A percentile compares a stretch with the other conserved stretches of the same genome.
Evolutionary conservation across 2,888 invertebrate genomes (phyloP).

Genomic region (Drosophila kuntzei): DNA sequence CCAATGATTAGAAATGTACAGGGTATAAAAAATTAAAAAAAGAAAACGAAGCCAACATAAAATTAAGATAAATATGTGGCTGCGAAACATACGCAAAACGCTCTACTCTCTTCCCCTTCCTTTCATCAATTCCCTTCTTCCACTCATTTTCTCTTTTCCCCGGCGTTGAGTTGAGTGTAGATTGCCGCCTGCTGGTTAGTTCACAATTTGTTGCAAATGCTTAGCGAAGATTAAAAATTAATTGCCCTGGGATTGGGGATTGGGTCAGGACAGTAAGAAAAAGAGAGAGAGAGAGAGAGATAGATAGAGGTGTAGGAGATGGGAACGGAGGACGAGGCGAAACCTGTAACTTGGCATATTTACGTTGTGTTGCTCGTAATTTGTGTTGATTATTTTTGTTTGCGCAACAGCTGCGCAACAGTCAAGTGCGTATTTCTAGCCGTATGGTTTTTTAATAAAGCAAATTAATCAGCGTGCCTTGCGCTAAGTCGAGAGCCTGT

Average conservation of each 20-base stretch:
- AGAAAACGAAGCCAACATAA: conserved; percentile 30
- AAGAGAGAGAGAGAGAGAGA: neutral
- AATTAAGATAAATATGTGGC: conserved; percentile 56
- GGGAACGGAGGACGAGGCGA: neutral
- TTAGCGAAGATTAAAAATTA: conserved; percentile 76
- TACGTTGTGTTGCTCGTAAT: conserved; percentile 60
- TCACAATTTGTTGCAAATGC: conserved; percentile 68
- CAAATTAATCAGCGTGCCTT: conserved; percentile 65
- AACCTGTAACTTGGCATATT: conserved; percentile 45
- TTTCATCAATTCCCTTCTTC: conserved; percentile 6
- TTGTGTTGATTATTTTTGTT: conserved; percentile 74
- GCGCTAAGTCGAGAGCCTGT: conserved; percentile 18
- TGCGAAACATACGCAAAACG: conserved; percentile 48
- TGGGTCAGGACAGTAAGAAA: neutral
- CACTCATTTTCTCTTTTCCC: neutral
- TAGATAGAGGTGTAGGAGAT: neutral
- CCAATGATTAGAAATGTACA: neutral
- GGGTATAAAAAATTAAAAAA: conserved; percentile 9
- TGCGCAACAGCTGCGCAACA: conserved; percentile 44
- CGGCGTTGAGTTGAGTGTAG: neutral
- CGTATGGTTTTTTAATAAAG: conserved; percentile 75
- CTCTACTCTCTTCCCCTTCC: conserved; percentile 1
- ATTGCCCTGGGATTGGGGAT: conserved; percentile 47
- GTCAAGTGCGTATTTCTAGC: conserved; percentile 55
- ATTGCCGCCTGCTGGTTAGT: conserved; percentile 36